Evolutionary conservation across 2,888 invertebrate species (phyloP), one percentile per base, ranked within the genome.

Genomic region (Proisotoma minuta): DNA sequence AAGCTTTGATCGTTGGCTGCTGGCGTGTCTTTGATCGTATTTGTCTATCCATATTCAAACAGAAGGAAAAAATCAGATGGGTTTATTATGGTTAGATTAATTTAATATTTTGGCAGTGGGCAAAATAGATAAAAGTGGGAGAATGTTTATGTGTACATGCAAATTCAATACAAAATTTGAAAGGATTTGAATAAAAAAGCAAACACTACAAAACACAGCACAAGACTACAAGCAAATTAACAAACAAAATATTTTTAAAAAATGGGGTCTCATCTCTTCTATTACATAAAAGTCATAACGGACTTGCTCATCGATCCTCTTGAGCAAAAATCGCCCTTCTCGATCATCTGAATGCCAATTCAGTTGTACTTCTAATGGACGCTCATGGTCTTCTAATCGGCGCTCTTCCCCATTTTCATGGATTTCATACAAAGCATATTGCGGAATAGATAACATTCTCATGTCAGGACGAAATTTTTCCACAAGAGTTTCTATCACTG

Each of bases 401-500:
- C 98, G 83, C 81, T 99, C 98, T 77, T 94, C 93, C 78, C 86
- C 86, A 77, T 85, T 86, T 72, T 85, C 85, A 75, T 88, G 87
- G 47, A 67, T 85, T 77, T 88, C 87, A 77, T 86, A 87, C 51
- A 85, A 79, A 43, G 84, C 83, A 54, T 85, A 85, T 70, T 83
- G 82, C n/a, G 84, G 84, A 52, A 82, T 78, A 47, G 84, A 83
- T 56, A 87, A 79, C 97, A 99, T 98, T 72, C 95, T 85, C 94
- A 99, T 95, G 81, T 99, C 99, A 22, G 99, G 98, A 76, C 98
- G 89, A 82, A 99, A 99, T 81, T 99, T 99, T 81, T 98, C 98
- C 74, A 99, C 92, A 71, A 99, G 83, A 8, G 95, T 97, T 78
- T 91, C 93, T 78, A 99, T 94, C 72, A 99, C 97, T 78, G 95